Conservation (phyloP, 2,888 invertebrate genomes). For the Oscheius sp. region DNA sequence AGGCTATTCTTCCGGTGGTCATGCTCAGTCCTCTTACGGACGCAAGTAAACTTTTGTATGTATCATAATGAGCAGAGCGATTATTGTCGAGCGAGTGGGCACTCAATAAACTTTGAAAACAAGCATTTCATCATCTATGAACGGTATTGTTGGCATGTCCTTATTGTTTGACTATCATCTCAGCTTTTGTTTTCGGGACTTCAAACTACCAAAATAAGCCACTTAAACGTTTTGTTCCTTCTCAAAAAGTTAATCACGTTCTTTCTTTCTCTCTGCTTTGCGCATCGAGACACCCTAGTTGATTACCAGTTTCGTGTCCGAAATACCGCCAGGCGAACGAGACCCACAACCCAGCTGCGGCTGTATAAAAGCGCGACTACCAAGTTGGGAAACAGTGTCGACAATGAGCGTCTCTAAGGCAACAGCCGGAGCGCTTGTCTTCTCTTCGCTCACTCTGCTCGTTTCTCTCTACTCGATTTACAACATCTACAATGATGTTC, state of each 20-base stretch:
- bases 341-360: constrained; percentile 2
- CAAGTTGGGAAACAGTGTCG: neutral
- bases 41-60: constrained; percentile 2
- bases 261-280: too few species aligned
- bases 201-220: too few species aligned
- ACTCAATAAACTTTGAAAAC: too few species aligned
- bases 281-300: neutral
- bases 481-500: constrained; percentile 61
- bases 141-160: too few species aligned
- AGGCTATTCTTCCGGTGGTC: constrained; percentile 55
- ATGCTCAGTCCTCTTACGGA: constrained; percentile 25
- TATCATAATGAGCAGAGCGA: neutral
- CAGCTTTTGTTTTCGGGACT: too few species aligned
- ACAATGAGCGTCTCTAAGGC: constrained; percentile 59
- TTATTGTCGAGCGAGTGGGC: neutral
- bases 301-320: constrained; percentile 28
- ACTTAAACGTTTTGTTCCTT: too few species aligned
- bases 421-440: constrained; percentile 60
- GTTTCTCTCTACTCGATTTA: constrained; percentile 61
- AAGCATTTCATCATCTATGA: too few species aligned
- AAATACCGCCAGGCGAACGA: neutral
- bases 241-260: too few species aligned
- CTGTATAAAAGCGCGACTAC: constrained; percentile 5
- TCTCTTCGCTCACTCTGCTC: constrained; percentile 60
- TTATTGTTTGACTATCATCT: too few species aligned